These are phyloP conservation scores for Luidia sarsii DNA, from an alignment of 53 echinoderm and acorn worm species.

Conservation along the genomic window DNA sequence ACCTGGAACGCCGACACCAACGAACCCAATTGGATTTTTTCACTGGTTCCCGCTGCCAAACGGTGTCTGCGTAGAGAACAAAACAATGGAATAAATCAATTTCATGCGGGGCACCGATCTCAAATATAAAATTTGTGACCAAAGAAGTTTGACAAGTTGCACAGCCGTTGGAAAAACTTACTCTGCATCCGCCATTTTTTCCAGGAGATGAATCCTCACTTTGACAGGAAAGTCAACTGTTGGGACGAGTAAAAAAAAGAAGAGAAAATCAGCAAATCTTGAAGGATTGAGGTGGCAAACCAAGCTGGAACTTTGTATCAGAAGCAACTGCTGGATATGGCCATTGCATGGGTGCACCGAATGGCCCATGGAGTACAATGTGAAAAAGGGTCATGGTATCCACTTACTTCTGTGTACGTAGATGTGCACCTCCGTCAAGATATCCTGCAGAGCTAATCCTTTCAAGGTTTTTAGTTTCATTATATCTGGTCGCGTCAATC, in stretches of 20 bases:
- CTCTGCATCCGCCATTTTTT: slow-evolving; percentile 95
- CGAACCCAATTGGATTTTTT: slow-evolving; percentile 92
- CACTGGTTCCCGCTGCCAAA: slow-evolving; percentile 91
- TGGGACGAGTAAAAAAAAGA: too few relatives aligned
- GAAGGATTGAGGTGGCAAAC: too few relatives aligned
- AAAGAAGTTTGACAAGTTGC: neutral
- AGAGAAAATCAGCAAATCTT: too few relatives aligned
- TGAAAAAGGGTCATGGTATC: neutral
- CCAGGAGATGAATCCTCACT: slow-evolving; percentile 80
- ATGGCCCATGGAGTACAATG: neutral
- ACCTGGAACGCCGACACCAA: slow-evolving; percentile 86
- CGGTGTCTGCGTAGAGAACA: slow-evolving; percentile 91
- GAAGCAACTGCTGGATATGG: too few relatives aligned
- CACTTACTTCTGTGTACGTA: slow-evolving; percentile 99
- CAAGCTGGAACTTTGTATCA: too few relatives aligned
- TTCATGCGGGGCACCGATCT: too few relatives aligned
- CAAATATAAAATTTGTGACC: too few relatives aligned
- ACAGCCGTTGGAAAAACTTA: slow-evolving; percentile 53
- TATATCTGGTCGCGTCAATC: slow-evolving; percentile 60
- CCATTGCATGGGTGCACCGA: too few relatives aligned
- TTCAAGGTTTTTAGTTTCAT: slow-evolving; percentile 83
- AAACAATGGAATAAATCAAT: too few relatives aligned
- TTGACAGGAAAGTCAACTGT: slow-evolving; percentile 90
- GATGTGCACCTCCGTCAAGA: slow-evolving; percentile 86
- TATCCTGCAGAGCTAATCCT: slow-evolving; percentile 90